Conservation (phyloP, 1,140 invertebrate genomes). For the Drosophila watanabei region DNA sequence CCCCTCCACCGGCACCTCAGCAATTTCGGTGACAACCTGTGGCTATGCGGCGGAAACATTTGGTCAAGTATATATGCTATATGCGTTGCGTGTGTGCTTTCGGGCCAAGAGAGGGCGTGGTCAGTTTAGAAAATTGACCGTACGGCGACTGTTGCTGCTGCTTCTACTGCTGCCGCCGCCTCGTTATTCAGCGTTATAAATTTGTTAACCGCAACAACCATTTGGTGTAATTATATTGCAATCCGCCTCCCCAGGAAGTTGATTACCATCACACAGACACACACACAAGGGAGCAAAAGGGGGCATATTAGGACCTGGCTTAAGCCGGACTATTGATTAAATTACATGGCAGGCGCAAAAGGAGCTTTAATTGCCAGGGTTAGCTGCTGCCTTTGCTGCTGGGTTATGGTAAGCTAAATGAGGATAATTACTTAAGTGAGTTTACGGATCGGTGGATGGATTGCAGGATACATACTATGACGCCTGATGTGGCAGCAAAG, state of each 20-base stretch:
- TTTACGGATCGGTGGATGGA: not conserved
- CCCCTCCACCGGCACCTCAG: slow-evolving; percentile 41
- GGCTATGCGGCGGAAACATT: slow-evolving; percentile 64
- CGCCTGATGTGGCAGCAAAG: not conserved
- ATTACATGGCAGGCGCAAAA: slow-evolving; percentile 26
- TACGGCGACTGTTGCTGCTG: slow-evolving; percentile 14
- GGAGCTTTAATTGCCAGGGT: slow-evolving; percentile 28
- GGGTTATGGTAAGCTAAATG: slow-evolving; percentile 14
- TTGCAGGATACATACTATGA: not conserved
- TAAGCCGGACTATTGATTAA: slow-evolving; percentile 23
- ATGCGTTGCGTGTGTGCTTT: slow-evolving; percentile 20
- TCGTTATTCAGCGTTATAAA: slow-evolving; percentile 71
- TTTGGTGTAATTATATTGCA: slow-evolving; percentile 74
- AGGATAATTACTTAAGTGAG: slow-evolving; percentile 36
- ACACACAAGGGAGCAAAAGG: not conserved
- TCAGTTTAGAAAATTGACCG: slow-evolving; percentile 54
- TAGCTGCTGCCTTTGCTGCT: not conserved
- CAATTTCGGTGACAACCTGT: slow-evolving; percentile 80
- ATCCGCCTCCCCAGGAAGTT: slow-evolving; percentile 20
- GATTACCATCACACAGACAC: slow-evolving; percentile 19
- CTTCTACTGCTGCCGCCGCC: slow-evolving; percentile 22
- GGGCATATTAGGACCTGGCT: slow-evolving; percentile 40
- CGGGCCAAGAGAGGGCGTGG: slow-evolving; percentile 42
- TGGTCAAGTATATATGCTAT: slow-evolving; percentile 49
- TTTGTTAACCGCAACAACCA: slow-evolving; percentile 77